Conservation (phyloP, 2,113 vertebrate genomes). For the Rhinolophus sinicus region DNA sequence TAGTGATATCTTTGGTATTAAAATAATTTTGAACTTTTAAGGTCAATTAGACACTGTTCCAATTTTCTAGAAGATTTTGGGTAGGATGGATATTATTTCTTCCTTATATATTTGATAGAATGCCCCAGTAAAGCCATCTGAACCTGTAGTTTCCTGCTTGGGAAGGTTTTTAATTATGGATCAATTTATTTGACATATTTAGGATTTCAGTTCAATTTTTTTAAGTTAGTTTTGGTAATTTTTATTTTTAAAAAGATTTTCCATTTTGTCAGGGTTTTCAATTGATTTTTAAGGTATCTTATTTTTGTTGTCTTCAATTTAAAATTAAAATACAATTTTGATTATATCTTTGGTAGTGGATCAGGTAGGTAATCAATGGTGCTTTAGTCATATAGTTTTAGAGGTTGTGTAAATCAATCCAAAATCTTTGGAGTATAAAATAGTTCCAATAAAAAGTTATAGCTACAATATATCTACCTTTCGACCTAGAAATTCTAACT, state of each 20-base stretch:
- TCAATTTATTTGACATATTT: constrained; percentile 9
- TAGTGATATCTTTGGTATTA: not conserved
- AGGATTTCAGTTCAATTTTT: not conserved
- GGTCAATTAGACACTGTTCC: not conserved
- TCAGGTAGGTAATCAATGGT: not conserved
- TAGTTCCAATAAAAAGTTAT: not conserved
- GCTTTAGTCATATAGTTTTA: not conserved
- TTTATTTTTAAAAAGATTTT: not conserved
- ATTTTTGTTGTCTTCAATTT: not conserved
- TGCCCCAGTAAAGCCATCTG: not conserved
- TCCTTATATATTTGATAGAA: not conserved
- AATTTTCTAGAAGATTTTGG: not conserved
- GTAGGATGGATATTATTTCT: not conserved
- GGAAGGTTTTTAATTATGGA: not conserved
- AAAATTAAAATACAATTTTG: constrained; percentile 16
- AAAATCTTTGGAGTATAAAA: not conserved
- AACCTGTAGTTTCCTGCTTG: not conserved
- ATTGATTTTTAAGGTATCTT: not conserved
- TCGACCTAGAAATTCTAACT: not conserved
- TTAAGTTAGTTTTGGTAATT: not conserved
- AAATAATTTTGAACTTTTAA: not conserved
- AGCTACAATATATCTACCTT: not conserved
- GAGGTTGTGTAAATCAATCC: not conserved
- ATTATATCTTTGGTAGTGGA: not conserved
- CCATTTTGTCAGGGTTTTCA: not conserved